Percentiles rank a stretch among this genome's conserved stretches.
Conservation (phyloP, 2,888 invertebrate genomes). For the Cheilosia soror region DNA sequence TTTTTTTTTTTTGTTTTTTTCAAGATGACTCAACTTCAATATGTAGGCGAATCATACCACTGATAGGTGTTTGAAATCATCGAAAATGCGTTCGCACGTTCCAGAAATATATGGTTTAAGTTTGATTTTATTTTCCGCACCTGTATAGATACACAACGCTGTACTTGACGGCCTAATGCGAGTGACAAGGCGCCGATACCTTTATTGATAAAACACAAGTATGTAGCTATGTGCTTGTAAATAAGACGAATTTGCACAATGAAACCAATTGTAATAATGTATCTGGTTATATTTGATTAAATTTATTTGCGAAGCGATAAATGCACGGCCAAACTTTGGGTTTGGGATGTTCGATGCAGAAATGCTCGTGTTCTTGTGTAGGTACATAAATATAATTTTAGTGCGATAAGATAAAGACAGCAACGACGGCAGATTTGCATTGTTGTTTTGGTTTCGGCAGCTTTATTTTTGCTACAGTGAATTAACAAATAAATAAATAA, state of each 20-base stretch:
- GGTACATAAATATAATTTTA: too few relatives aligned
- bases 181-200: slow-evolving; percentile 21
- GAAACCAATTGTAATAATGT: slow-evolving; percentile 33
- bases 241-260: slow-evolving; percentile 28
- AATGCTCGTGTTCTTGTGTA: neutral
- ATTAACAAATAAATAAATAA: slow-evolving; percentile 37
- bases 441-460: slow-evolving; percentile 48
- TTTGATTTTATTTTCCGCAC: slow-evolving; percentile 37
- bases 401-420: slow-evolving; percentile 33
- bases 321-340: neutral
- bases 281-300: slow-evolving; percentile 21
- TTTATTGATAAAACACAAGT: slow-evolving; percentile 11
- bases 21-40: slow-evolving; percentile 14
- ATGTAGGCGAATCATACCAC: neutral
- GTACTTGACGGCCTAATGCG: slow-evolving; percentile 20
- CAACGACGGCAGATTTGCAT: slow-evolving; percentile 23
- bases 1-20: neutral
- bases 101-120: slow-evolving; percentile 5
- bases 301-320: slow-evolving; percentile 5
- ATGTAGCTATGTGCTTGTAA: neutral
- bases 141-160: neutral
- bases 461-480: slow-evolving; percentile 27
- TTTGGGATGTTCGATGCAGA: neutral
- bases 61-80: neutral
- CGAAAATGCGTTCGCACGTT: slow-evolving; percentile 16